phyloP scores from a whole-genome alignment of 2,797 vertebrate genomes.

The Xerus rutilus region DNA sequence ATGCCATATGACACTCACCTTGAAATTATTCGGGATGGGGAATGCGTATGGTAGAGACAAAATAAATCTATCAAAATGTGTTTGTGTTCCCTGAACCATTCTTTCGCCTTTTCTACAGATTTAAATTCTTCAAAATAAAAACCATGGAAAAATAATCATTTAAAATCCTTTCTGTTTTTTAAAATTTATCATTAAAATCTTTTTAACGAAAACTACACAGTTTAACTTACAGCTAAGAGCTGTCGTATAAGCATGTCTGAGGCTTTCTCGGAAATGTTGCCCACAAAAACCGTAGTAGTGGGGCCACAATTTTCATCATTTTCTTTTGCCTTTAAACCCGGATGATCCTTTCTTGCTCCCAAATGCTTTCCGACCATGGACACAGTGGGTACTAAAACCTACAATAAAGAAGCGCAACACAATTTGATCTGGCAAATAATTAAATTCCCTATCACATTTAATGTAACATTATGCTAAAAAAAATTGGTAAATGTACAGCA shows the following conservation, averaged over 20 bases:
- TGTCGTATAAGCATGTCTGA: slow-evolving; percentile 99
- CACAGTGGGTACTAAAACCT: slow-evolving; percentile 95
- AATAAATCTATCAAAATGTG: not conserved
- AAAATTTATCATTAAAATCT: not conserved
- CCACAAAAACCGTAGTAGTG: slow-evolving; percentile 99
- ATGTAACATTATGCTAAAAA: slow-evolving; percentile 45
- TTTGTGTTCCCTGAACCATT: not conserved
- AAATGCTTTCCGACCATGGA: slow-evolving; percentile 96
- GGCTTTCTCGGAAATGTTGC: slow-evolving; percentile 99
- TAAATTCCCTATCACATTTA: slow-evolving; percentile 2
- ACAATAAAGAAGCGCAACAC: slow-evolving; percentile 56
- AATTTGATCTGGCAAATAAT: slow-evolving; percentile 41
- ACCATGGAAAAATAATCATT: not conserved
- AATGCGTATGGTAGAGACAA: not conserved
- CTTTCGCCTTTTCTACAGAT: not conserved
- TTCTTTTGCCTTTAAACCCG: slow-evolving; percentile 92
- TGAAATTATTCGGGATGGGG: not conserved
- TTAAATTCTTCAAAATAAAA: slow-evolving; percentile 43
- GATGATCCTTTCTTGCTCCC: slow-evolving; percentile 93
- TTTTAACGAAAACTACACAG: not conserved
- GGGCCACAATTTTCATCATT: slow-evolving; percentile 95
- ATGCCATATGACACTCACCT: not conserved
- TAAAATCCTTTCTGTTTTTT: not conserved
- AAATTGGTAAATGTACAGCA: slow-evolving; percentile 7
- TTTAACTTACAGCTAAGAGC: slow-evolving; percentile 95